Evolutionary conservation across 2,888 invertebrate species (phyloP).

Genomic region (Sphaeridia pumilis): DNA sequence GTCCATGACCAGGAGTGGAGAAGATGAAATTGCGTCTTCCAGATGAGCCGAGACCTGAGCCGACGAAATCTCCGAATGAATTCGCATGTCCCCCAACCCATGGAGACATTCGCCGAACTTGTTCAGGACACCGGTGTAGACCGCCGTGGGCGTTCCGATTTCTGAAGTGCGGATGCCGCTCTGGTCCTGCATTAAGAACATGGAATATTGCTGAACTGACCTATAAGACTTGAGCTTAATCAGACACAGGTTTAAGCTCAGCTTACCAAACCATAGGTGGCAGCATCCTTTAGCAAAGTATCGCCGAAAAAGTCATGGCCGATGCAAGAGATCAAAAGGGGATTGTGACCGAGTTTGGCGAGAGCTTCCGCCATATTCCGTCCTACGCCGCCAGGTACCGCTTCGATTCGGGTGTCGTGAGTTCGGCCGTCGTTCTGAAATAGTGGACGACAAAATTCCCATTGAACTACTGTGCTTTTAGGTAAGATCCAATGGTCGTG

Average conservation of each 20-base stretch:
- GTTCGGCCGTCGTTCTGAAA: slow-evolving; percentile 67
- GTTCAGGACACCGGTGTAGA: slow-evolving; percentile 65
- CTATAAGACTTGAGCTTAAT: too few species aligned
- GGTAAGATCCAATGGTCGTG: too few species aligned
- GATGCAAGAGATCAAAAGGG: slow-evolving; percentile 57
- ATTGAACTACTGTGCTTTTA: too few species aligned
- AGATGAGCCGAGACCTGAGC: slow-evolving; percentile 37
- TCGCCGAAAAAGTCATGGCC: slow-evolving; percentile 51
- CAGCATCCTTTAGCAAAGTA: slow-evolving; percentile 24
- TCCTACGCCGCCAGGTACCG: slow-evolving; percentile 57
- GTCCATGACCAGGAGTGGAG: slow-evolving; percentile 67
- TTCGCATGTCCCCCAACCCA: slow-evolving; percentile 72
- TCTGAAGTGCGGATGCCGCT: slow-evolving; percentile 32
- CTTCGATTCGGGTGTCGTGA: slow-evolving; percentile 49
- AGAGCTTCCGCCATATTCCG: slow-evolving; percentile 84
- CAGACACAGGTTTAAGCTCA: too few species aligned
- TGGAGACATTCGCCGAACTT: slow-evolving; percentile 62
- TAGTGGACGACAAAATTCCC: neutral
- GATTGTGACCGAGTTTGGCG: slow-evolving; percentile 52
- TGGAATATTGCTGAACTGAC: too few species aligned
- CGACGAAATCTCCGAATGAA: slow-evolving; percentile 57
- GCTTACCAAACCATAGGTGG: slow-evolving; percentile 23
- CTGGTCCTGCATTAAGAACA: slow-evolving; percentile 21
- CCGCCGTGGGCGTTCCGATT: slow-evolving; percentile 48
- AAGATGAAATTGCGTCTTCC: slow-evolving; percentile 19